phyloP scores from a whole-genome alignment of 2,888 invertebrate genomes.

The Eupeodes latifasciatus region DNA sequence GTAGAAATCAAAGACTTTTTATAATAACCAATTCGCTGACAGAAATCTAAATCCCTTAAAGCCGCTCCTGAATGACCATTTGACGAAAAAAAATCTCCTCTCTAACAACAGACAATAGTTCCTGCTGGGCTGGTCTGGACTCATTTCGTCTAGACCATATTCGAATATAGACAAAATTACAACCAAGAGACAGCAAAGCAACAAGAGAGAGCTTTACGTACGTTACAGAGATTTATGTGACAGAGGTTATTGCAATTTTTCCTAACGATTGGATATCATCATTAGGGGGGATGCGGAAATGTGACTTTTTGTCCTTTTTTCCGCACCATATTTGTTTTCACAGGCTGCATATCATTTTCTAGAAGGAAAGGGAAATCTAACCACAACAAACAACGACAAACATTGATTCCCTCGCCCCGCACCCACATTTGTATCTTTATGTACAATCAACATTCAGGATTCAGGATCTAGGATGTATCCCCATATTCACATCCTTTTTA shows the following conservation, averaged over 20 bases:
- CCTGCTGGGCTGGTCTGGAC: slow-evolving; percentile 16
- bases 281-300: slow-evolving; percentile 28
- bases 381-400: slow-evolving; percentile 64
- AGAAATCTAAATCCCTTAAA: neutral
- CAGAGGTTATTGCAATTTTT: slow-evolving; percentile 71
- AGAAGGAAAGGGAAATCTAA: slow-evolving; percentile 21
- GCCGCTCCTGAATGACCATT: neutral
- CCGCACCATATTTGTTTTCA: slow-evolving; percentile 16
- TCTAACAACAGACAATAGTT: slow-evolving; percentile 50
- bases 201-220: slow-evolving; percentile 11
- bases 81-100: slow-evolving; percentile 19
- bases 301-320: slow-evolving; percentile 38
- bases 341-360: slow-evolving; percentile 27
- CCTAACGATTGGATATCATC: slow-evolving; percentile 70
- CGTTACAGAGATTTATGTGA: slow-evolving; percentile 69
- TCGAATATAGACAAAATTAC: neutral
- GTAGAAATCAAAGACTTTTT: neutral
- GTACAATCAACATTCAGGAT: neutral
- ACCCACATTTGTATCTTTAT: too few relatives aligned
- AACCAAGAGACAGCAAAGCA: slow-evolving; percentile 16
- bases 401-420: slow-evolving; percentile 40
- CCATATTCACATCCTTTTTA: slow-evolving; percentile 48
- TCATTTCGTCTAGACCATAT: slow-evolving; percentile 8
- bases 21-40: neutral
- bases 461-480: neutral